Conservation (phyloP, 2,888 invertebrate genomes). For the Thymelicus sylvestris region DNA sequence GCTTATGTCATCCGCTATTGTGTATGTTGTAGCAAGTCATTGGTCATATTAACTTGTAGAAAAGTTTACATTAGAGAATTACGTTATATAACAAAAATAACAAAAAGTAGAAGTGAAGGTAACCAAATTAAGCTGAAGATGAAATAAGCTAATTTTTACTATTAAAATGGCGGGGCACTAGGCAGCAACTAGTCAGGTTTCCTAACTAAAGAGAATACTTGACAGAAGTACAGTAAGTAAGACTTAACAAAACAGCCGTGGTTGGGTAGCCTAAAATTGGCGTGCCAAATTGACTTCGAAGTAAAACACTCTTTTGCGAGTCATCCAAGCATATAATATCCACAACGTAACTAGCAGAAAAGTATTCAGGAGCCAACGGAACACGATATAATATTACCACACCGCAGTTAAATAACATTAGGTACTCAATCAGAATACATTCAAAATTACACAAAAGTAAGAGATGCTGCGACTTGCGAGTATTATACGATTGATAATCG, state of each 20-base stretch:
- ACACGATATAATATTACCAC: conserved; percentile 23
- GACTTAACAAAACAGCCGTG: no score
- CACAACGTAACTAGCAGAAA: not conserved
- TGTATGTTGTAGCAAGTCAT: conserved; percentile 9
- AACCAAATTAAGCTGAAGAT: no score
- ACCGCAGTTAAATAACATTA: conserved; percentile 1
- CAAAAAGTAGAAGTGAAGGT: no score
- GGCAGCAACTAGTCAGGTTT: not conserved
- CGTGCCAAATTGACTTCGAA: not conserved
- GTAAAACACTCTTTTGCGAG: not conserved
- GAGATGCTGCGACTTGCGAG: not conserved
- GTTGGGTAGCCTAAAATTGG: not conserved
- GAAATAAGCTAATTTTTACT: no score
- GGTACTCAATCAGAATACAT: not conserved
- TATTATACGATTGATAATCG: not conserved
- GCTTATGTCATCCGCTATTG: conserved; percentile 18
- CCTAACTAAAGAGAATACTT: not conserved
- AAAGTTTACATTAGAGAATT: not conserved
- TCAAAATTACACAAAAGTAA: not conserved
- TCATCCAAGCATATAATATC: not conserved
- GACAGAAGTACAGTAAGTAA: not conserved
- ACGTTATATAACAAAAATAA: no score
- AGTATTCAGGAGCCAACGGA: conserved; percentile 10
- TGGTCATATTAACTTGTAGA: not conserved
- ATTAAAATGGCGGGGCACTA: no score